Evolutionary conservation across 2,797 vertebrate species (phyloP).

Genomic region (Paratrypauchen microcephalus): DNA sequence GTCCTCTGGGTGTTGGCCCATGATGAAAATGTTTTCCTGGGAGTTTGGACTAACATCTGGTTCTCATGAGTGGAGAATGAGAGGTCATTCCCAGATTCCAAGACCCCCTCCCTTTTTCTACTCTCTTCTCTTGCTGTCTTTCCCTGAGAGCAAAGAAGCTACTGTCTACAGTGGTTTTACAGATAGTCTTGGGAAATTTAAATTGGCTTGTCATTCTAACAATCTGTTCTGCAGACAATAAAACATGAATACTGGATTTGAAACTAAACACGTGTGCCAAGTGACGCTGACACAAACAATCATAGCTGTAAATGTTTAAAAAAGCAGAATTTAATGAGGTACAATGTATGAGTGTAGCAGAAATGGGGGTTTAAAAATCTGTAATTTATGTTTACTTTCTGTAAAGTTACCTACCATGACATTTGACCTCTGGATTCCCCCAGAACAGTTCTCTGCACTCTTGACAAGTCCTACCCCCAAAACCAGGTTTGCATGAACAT

Average conservation of each 20-base stretch:
- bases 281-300: not conserved
- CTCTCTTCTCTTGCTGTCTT: not conserved
- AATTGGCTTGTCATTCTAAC: slow-evolving; percentile 12
- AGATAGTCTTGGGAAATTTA: slow-evolving; percentile 11
- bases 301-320: not conserved
- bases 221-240: slow-evolving; percentile 19
- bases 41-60: slow-evolving; percentile 65
- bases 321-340: not conserved
- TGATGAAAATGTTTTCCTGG: slow-evolving; percentile 51
- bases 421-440: slow-evolving; percentile 89
- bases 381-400: not conserved
- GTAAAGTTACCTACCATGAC: slow-evolving; percentile 78
- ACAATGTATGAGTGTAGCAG: not conserved
- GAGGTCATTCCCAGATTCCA: slow-evolving; percentile 49
- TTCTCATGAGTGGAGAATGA: slow-evolving; percentile 55
- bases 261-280: not conserved
- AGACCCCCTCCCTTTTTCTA: slow-evolving; percentile 6
- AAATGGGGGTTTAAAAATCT: not conserved
- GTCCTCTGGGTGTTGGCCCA: slow-evolving; percentile 37
- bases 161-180: slow-evolving; percentile 28
- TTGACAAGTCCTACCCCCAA: slow-evolving; percentile 89
- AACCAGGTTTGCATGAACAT: slow-evolving; percentile 91
- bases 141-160: slow-evolving; percentile 39
- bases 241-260: slow-evolving; percentile 10
- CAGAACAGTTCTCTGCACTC: slow-evolving; percentile 95